These are phyloP conservation scores for Nothura maculosa DNA, from an alignment of 2,797 vertebrate species.

Conservation along the genomic window DNA sequence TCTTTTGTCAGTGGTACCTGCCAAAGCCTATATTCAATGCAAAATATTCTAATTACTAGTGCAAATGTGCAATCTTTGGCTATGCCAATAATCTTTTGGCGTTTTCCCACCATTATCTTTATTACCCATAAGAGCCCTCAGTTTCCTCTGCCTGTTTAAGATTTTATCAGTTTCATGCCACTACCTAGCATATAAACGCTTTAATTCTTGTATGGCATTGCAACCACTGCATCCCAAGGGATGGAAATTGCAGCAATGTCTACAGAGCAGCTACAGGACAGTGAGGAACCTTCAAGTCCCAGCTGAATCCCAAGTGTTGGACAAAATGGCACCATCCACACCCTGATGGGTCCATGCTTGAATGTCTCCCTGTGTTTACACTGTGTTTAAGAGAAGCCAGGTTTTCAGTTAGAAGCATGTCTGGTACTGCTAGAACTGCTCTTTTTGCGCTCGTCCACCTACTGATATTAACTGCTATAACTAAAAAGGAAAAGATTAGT, in stretches of 20 bases:
- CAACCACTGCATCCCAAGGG: not conserved
- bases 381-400: not conserved
- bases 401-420: not conserved
- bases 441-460: not conserved
- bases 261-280: not conserved
- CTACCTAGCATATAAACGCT: accelerated
- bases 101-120: slow-evolving; percentile 66
- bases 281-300: not conserved
- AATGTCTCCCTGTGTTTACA: not conserved
- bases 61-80: slow-evolving; percentile 78
- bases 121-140: slow-evolving; percentile 20
- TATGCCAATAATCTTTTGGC: slow-evolving; percentile 76
- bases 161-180: slow-evolving; percentile 29
- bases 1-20: slow-evolving; percentile 82
- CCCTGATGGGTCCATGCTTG: not conserved
- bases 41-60: slow-evolving; percentile 83
- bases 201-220: not conserved
- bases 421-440: not conserved
- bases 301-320: not conserved
- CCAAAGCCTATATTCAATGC: slow-evolving; percentile 78
- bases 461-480: not conserved
- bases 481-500: not conserved
- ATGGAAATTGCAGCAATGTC: not conserved
- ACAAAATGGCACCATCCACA: accelerated
- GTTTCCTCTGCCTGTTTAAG: slow-evolving; percentile 59